These are phyloP conservation scores for Xiphophorus maculatus DNA, from an alignment of 2,113 vertebrate genomes.

Conservation along the genomic window DNA sequence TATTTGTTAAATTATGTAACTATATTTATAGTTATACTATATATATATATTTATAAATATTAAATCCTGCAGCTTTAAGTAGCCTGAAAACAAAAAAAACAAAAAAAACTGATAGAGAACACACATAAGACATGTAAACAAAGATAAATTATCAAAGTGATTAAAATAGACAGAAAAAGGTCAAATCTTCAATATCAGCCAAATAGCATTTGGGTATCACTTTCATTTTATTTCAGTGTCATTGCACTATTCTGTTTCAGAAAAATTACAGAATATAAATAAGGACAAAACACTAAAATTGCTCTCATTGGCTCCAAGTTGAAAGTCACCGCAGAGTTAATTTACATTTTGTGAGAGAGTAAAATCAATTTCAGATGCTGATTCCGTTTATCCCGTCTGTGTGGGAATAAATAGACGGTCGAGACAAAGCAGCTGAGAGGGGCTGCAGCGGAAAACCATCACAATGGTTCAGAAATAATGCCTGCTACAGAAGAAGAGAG, in stretches of 20 bases:
- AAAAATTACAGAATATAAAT: conserved; percentile 28
- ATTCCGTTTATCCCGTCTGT: conserved; percentile 59
- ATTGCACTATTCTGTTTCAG: conserved; percentile 14
- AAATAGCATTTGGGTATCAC: neutral
- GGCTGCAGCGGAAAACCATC: conserved; percentile 16
- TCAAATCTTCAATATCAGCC: neutral
- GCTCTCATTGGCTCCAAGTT: conserved; percentile 49
- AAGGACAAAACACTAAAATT: conserved; percentile 31
- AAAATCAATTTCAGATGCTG: conserved; percentile 65
- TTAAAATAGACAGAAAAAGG: neutral
- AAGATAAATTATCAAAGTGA: neutral
- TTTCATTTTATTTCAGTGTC: neutral
- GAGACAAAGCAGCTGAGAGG: conserved; percentile 43
- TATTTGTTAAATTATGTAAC: no score
- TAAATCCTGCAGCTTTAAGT: no score
- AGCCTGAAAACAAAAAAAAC: no score
- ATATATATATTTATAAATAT: no score
- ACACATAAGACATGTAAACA: neutral
- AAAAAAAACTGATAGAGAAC: no score
- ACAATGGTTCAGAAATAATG: conserved; percentile 7
- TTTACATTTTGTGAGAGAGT: conserved; percentile 54
- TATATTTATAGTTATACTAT: no score
- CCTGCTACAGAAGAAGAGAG: neutral
- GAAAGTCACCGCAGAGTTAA: conserved; percentile 56
- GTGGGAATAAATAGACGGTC: conserved; percentile 56